Evolutionary conservation across 2,888 invertebrate species (phyloP), one percentile per base, ranked within the genome.

Genomic region (Allygus modestus): DNA sequence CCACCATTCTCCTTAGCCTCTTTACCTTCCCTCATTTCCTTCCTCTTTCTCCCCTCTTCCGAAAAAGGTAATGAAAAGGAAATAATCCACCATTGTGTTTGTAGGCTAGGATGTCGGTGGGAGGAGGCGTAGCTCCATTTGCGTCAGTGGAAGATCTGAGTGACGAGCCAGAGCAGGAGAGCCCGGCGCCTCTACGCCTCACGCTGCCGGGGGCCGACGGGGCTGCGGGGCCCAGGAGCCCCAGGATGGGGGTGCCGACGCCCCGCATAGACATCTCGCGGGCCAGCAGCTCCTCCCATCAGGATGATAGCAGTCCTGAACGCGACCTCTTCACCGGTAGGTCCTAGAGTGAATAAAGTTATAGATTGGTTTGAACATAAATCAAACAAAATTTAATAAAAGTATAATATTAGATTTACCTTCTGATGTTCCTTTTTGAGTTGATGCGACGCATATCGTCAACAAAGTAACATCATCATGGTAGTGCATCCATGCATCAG

Each of bases 91-190:
- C n/a, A n/a, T n/a, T n/a, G n/a, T n/a, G n/a, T n/a, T n/a, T 23
- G 20, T 28, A 65, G 77, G 77, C n/a, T 28, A 77, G 41, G 43
- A 77, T 77, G 77, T 28, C 77, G n/a, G 20, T 0, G 77, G 46
- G 77, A 20, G 51, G 28, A 77, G 97, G 97, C 90, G 97, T 97
- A 90, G 97, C 97, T 89, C 97, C 97, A 90, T 96, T 97, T 91
- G 97, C 97, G 90, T 97, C 97, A 89, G 97, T 97, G 92, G 97
- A 97, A 93, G 96, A 96, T 93, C 93, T 94, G 90, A 96, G 95
- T 89, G 96, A 96, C 92, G 96, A 96, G 93, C 94, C 95, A 2
- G 90, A 90, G 81, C 84, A 77, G 5, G 90, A 90, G 81, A 94
- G 92, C 90, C 91, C 92, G 86, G 91, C 92, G 58, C 87, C 87